These are phyloP conservation scores for Xenus cinereus DNA, from an alignment of 2,113 vertebrate species.

Conservation along the genomic window DNA sequence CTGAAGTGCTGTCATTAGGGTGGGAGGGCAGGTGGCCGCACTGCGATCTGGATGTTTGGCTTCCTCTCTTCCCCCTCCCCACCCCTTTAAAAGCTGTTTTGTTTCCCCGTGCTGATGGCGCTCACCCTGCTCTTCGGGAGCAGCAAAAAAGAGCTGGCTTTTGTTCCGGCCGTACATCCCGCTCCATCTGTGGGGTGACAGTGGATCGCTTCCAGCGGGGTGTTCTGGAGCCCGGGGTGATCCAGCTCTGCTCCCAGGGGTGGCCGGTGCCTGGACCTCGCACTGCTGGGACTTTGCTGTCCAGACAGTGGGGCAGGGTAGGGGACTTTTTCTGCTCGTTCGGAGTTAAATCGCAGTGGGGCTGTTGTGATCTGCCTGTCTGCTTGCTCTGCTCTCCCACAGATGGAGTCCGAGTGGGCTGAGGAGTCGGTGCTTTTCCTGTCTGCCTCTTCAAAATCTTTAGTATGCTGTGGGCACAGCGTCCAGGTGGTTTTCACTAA, in stretches of 20 bases:
- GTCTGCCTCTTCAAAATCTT: neutral
- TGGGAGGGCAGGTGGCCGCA: neutral
- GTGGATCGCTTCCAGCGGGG: accelerated
- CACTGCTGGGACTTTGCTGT: neutral
- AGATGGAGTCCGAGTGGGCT: neutral
- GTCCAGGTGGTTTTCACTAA: neutral
- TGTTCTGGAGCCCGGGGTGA: accelerated
- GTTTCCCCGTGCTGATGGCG: neutral
- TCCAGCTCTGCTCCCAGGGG: neutral
- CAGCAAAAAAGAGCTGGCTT: neutral
- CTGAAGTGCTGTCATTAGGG: neutral
- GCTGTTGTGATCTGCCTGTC: neutral
- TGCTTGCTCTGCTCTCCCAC: neutral
- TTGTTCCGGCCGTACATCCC: neutral
- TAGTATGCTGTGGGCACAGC: neutral
- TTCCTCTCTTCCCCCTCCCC: neutral
- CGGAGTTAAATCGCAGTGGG: neutral
- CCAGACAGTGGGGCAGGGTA: accelerated
- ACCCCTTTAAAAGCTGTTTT: neutral
- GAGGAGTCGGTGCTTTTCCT: neutral
- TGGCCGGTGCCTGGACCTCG: neutral
- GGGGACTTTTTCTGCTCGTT: neutral
- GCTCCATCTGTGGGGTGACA: accelerated
- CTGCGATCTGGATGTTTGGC: neutral
- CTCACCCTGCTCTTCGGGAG: neutral